Conservation (phyloP, 64 coral and sea anemone genomes). For the Porites australiensis region DNA sequence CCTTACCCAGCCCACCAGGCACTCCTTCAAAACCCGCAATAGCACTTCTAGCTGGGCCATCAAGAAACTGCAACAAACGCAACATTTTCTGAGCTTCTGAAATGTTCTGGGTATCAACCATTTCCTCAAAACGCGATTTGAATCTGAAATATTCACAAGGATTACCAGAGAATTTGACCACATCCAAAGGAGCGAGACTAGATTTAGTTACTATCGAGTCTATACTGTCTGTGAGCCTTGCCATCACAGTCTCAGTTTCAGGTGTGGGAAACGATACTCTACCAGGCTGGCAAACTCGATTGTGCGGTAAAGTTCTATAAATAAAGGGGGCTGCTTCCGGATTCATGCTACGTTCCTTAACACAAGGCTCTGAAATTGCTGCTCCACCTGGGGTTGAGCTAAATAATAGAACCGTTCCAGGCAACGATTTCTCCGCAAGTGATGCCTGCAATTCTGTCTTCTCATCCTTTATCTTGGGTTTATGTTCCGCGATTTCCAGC, state of each 20-base stretch:
- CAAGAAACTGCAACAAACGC: conserved; percentile 66
- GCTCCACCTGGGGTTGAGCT: neutral
- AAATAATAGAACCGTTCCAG: neutral
- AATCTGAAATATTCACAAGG: conserved; percentile 72
- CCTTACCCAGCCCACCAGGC: conserved; percentile 51
- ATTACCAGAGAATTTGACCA: conserved; percentile 75
- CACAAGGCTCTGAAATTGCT: neutral
- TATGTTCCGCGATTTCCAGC: neutral
- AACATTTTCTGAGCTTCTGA: conserved; percentile 63
- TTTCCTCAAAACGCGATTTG: conserved; percentile 64
- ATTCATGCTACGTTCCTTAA: neutral
- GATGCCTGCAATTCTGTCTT: neutral
- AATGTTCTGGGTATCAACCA: conserved; percentile 58
- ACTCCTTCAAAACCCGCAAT: conserved; percentile 65
- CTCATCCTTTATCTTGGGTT: neutral
- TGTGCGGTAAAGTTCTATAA: too few relatives aligned
- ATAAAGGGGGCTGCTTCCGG: neutral
- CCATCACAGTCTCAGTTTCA: conserved; percentile 4
- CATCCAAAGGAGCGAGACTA: conserved; percentile 60
- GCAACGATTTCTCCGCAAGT: neutral
- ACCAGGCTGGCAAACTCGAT: neutral
- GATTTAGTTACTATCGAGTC: conserved; percentile 48
- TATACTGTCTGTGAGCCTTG: conserved; percentile 14
- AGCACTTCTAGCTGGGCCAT: conserved; percentile 55
- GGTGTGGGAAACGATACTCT: neutral